These are phyloP conservation scores for Drosophila repletoides DNA, from an alignment of 1,140 invertebrate genomes.

Conservation along the genomic window DNA sequence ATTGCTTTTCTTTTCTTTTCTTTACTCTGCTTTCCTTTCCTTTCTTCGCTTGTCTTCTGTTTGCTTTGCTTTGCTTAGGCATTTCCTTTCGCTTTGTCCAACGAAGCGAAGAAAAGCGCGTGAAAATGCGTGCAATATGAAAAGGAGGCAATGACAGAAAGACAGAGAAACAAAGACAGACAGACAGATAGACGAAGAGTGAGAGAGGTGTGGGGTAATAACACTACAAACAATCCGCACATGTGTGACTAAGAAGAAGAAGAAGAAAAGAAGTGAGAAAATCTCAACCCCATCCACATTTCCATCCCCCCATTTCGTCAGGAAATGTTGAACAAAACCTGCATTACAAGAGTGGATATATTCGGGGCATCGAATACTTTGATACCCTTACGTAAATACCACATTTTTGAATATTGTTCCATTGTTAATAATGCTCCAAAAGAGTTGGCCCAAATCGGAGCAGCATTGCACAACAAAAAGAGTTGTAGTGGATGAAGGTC, in stretches of 20 bases:
- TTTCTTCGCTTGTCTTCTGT: background rate
- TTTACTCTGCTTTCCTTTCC: background rate
- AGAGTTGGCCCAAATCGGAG: no score
- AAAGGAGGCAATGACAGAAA: slow-evolving; percentile 39
- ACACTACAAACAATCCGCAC: slow-evolving; percentile 47
- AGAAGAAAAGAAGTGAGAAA: background rate
- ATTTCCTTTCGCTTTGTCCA: slow-evolving; percentile 35
- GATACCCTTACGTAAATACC: no score
- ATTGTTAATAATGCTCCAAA: no score
- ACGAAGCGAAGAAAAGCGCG: slow-evolving; percentile 60
- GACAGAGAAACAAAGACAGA: background rate
- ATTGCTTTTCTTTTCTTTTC: slow-evolving; percentile 13
- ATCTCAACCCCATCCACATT: slow-evolving; percentile 9
- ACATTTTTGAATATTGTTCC: no score
- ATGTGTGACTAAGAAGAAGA: slow-evolving; percentile 28
- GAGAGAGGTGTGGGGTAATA: slow-evolving; percentile 3
- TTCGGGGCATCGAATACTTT: no score
- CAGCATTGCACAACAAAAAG: no score
- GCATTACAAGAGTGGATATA: no score
- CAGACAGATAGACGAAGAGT: background rate
- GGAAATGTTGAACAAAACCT: slow-evolving; percentile 40
- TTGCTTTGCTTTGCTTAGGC: background rate
- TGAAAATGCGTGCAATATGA: slow-evolving; percentile 71
- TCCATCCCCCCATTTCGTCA: background rate
- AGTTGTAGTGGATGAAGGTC: no score